Conservation (phyloP, 2,113 vertebrate species). For the Castor canadensis region DNA sequence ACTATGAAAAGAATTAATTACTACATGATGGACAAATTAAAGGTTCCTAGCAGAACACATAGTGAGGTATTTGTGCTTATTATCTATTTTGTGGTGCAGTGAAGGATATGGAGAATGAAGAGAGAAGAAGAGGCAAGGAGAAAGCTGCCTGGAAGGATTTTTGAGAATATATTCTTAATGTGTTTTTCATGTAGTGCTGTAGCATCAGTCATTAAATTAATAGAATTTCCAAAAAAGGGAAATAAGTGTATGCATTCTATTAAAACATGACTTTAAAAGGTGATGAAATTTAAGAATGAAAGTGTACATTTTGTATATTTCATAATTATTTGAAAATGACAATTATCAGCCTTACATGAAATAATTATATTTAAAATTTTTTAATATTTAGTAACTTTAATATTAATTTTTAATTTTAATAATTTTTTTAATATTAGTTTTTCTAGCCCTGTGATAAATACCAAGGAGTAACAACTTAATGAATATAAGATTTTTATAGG, state of each 20-base stretch:
- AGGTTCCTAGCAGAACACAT: not conserved
- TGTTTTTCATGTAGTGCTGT: not conserved
- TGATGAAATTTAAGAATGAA: not conserved
- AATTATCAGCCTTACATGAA: not conserved
- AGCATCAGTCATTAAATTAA: constrained; percentile 7
- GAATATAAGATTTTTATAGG: no score
- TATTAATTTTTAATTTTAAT: no score
- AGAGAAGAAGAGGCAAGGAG: no score
- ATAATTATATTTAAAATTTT: no score
- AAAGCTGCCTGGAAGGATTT: not conserved
- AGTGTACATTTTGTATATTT: not conserved
- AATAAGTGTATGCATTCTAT: not conserved
- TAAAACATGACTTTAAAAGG: not conserved
- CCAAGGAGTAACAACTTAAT: no score
- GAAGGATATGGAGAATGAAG: not conserved
- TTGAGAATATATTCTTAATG: not conserved
- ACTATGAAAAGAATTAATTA: not conserved
- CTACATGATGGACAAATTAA: not conserved
- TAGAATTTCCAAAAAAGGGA: not conserved
- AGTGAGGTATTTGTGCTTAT: not conserved
- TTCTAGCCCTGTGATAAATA: no score
- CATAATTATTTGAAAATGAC: not conserved
- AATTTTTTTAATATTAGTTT: not conserved
- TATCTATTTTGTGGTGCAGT: not conserved
- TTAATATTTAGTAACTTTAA: no score